Conservation (phyloP, 2,888 invertebrate genomes). For the Cyclophora albipunctata region DNA sequence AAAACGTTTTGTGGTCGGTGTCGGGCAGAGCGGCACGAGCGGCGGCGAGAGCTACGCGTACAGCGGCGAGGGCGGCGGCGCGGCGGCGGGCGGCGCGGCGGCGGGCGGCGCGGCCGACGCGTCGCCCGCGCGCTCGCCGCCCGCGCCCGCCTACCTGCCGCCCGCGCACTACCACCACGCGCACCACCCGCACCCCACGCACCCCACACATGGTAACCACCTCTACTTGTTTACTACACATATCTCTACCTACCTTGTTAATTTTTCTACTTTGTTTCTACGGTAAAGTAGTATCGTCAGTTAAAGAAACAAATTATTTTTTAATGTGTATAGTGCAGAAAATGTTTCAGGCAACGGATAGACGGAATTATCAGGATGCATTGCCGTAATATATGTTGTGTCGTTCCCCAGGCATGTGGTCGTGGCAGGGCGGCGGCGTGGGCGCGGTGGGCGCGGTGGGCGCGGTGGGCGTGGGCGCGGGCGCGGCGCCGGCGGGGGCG, state of each 20-base stretch:
- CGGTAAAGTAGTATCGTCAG: no score
- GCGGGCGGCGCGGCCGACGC: conserved; percentile 80
- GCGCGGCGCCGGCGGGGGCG: conserved; percentile 31
- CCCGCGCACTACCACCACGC: conserved; percentile 22
- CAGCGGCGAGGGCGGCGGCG: conserved; percentile 17
- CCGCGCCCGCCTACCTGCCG: conserved; percentile 60
- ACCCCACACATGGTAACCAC: not conserved
- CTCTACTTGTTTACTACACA: no score
- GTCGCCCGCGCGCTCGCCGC: conserved; percentile 82
- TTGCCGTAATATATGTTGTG: no score
- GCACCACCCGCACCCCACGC: conserved; percentile 10
- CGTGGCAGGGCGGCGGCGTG: conserved; percentile 79
- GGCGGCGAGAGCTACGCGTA: conserved; percentile 27
- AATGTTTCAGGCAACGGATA: no score
- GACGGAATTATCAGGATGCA: no score
- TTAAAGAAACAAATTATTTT: no score
- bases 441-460: conserved; percentile 33
- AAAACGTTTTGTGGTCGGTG: no score
- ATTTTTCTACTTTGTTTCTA: no score
- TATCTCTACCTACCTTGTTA: no score
- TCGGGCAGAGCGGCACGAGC: conserved; percentile 27
- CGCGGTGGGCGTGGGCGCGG: conserved; percentile 33
- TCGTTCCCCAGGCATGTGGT: conserved; percentile 80
- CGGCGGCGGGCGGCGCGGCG: conserved; percentile 69
- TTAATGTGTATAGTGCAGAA: no score